Evolutionary conservation across 2,113 vertebrate genomes (phyloP), one percentile per base, ranked within the genome.

Genomic region (Ochotona curzoniae): DNA sequence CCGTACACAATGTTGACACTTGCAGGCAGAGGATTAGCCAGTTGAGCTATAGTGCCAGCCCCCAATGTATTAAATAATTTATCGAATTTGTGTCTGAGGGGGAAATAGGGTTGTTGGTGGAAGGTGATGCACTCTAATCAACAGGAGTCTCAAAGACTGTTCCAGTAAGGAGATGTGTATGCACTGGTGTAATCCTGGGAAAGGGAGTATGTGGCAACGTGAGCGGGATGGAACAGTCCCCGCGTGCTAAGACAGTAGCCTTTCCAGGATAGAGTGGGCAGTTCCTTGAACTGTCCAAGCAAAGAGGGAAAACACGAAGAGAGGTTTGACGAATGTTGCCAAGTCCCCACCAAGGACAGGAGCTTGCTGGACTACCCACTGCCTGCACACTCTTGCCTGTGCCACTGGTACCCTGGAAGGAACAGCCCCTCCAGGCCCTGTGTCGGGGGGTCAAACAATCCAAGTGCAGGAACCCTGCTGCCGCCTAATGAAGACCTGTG

Each of bases 401-500:
- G 3, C 21, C 17, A 4, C 18, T 14, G 5, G 44, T 15, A 54
- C 6, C 26, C 38, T 2, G 10, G 35, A 82, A 14, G 9, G 20
- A 47, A 51, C 85, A 63, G 30, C 47, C 67, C 85, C 20, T 44
- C 17, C 10, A 60, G 88, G 95, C 94, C 87, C 70, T 44, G 38
- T 44, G 38, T 44, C 38, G 75, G 70, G 71, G 8, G 7, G 84
- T 85, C 73, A 1, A 84, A 26, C 63, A 73, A 83, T 66, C 91
- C 96, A 94, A 95, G 90, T 32, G 32, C 73, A 93, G 80, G 70
- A 35, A 85, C 38, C 35, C 74, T 64, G 69, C 83, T 92, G 90
- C 93, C 86, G 96, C 95, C 90, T 90, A 64, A 70, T 79, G 35
- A 89, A 91, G 80, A 96, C 85, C 82, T 3, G 51, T 63, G 14